Conservation (phyloP, 92 coral and sea anemone species). For the Porites rus region DNA sequence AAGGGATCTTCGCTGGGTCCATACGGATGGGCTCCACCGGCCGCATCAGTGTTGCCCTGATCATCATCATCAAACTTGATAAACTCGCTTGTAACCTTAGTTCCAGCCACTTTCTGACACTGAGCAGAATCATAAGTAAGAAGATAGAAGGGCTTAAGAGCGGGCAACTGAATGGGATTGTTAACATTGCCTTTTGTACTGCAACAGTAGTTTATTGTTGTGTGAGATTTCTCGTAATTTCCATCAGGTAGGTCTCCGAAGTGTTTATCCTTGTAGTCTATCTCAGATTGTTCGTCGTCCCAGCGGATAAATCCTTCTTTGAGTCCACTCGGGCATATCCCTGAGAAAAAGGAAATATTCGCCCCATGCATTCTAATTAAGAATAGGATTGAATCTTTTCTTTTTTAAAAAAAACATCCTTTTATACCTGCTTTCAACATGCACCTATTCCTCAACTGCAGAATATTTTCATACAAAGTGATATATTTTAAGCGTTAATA, state of each 20-base stretch:
- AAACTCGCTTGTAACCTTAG: slow-evolving; percentile 93
- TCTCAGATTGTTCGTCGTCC: slow-evolving; percentile 97
- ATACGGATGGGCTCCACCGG: slow-evolving; percentile 95
- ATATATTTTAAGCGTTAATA: too few species aligned
- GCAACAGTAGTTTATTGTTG: slow-evolving; percentile 96
- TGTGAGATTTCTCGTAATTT: slow-evolving; percentile 83
- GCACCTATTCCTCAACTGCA: too few species aligned
- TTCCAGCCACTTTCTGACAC: slow-evolving; percentile 96
- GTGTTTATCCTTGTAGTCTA: slow-evolving; percentile 84
- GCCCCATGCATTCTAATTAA: too few species aligned
- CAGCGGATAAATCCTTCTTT: slow-evolving; percentile 96
- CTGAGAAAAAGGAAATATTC: slow-evolving; percentile 35
- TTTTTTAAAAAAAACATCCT: too few species aligned
- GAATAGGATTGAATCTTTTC: too few species aligned
- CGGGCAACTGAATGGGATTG: slow-evolving; percentile 96
- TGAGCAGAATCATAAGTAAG: slow-evolving; percentile 94
- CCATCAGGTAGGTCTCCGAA: slow-evolving; percentile 93
- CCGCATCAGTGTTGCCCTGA: slow-evolving; percentile 95
- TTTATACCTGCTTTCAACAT: too few species aligned
- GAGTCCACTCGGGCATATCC: slow-evolving; percentile 91
- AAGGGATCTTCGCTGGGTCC: slow-evolving; percentile 99
- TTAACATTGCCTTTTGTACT: slow-evolving; percentile 93
- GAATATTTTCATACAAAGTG: too few species aligned
- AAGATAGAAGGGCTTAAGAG: slow-evolving; percentile 92
- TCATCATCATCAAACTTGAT: slow-evolving; percentile 98